These are phyloP conservation scores for Acanthosepion pharaonis DNA, from an alignment of 2,888 invertebrate genomes.

Conservation along the genomic window DNA sequence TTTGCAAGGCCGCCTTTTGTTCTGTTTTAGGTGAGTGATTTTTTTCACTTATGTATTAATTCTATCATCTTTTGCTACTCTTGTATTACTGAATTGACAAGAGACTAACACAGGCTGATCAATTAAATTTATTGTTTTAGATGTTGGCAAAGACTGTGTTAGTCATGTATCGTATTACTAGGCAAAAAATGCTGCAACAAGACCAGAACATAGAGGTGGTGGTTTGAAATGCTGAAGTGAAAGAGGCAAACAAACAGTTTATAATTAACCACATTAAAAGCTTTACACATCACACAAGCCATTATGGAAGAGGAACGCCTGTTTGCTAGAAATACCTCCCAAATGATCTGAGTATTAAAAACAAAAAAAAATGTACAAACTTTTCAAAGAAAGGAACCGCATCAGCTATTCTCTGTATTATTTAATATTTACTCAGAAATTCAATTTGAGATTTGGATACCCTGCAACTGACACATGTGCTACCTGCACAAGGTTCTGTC, in stretches of 20 bases:
- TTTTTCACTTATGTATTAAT: no score
- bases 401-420: neutral
- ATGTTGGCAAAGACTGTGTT: neutral
- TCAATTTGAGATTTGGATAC: neutral
- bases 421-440: neutral
- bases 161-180: neutral
- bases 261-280: neutral
- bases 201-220: neutral
- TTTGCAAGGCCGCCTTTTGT: no score
- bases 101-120: no score
- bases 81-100: no score
- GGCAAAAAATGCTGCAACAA: neutral
- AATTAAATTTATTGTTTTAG: neutral
- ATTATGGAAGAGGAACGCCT: neutral
- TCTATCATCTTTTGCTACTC: no score
- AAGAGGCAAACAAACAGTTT: neutral
- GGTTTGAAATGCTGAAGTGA: neutral
- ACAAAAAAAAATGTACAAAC: neutral
- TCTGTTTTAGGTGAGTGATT: no score
- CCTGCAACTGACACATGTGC: neutral
- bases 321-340: neutral
- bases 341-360: neutral
- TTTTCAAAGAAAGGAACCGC: no score
- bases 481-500: neutral
- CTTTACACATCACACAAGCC: neutral